phyloP scores from a whole-genome alignment of 2,113 vertebrate species.

The Bubalus kerabau region DNA sequence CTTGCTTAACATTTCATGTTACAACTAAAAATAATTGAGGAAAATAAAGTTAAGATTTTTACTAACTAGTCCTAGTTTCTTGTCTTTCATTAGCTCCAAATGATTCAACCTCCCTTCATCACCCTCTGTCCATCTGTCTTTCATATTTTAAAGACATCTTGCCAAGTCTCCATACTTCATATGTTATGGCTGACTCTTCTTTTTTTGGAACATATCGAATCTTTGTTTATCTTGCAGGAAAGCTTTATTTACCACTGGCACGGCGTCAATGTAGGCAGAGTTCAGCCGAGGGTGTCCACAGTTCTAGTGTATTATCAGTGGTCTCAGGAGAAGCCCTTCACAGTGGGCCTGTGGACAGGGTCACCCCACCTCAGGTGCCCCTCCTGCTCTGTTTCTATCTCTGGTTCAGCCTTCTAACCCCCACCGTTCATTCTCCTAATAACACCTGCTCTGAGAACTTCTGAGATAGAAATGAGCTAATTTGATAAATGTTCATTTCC shows the following conservation, averaged over 20 bases:
- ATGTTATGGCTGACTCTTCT: neutral
- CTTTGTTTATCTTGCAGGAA: neutral
- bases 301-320: neutral
- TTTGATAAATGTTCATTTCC: neutral
- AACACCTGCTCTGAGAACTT: neutral
- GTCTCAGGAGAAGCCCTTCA: neutral
- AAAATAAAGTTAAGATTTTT: neutral
- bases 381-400: neutral
- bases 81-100: neutral
- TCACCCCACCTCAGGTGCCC: fast-evolving
- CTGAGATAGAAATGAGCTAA: neutral
- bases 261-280: neutral
- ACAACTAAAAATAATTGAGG: neutral
- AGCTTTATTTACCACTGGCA: neutral
- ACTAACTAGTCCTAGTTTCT: neutral
- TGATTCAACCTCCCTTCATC: neutral
- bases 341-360: neutral
- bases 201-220: neutral
- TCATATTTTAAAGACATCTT: neutral
- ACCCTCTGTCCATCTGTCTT: neutral
- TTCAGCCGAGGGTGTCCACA: neutral
- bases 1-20: neutral
- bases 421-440: neutral
- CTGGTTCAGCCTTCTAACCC: neutral
- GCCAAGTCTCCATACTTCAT: neutral